These are phyloP conservation scores for Toxotes jaculatrix DNA, from an alignment of 2,113 vertebrate genomes.

Conservation along the genomic window DNA sequence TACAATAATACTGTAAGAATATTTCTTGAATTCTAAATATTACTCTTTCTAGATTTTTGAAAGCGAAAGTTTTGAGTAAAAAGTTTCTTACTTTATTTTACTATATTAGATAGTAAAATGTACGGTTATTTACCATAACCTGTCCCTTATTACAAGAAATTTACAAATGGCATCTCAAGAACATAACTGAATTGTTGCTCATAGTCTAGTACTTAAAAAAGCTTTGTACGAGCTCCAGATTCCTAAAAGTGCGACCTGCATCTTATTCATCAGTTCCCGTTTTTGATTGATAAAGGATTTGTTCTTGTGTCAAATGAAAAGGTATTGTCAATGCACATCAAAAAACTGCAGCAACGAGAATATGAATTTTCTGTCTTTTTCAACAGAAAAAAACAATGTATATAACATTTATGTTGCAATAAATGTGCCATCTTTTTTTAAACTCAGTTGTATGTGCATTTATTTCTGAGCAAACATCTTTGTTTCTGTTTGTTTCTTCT, in stretches of 20 bases:
- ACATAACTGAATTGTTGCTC: constrained; percentile 91
- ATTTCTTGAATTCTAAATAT: constrained; percentile 99
- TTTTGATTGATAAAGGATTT: constrained; percentile 93
- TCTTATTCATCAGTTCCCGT: constrained; percentile 90
- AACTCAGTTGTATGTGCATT: constrained; percentile 87
- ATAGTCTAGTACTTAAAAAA: constrained; percentile 90
- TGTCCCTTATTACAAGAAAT: constrained; percentile 95
- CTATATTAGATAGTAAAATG: constrained; percentile 99
- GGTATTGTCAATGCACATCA: constrained; percentile 93
- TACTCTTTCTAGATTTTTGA: constrained; percentile 99
- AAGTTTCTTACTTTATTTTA: constrained; percentile 99
- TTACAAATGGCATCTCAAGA: constrained; percentile 93
- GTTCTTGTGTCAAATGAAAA: constrained; percentile 92
- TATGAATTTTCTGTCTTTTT: constrained; percentile 95
- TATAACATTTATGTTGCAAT: constrained; percentile 99
- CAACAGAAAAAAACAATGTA: constrained; percentile 98
- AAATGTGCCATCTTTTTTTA: constrained; percentile 99
- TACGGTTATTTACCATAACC: constrained; percentile 99
- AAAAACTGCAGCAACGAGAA: constrained; percentile 88
- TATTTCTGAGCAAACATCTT: constrained; percentile 67
- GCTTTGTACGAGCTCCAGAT: constrained; percentile 91
- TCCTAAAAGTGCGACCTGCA: constrained; percentile 90
- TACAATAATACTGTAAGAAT: constrained; percentile 99
- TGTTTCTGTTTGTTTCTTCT: constrained; percentile 34
- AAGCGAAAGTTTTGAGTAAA: constrained; percentile 99